phyloP scores from a whole-genome alignment of 2,888 invertebrate species.

The Scaptomyza caliginosa region DNA sequence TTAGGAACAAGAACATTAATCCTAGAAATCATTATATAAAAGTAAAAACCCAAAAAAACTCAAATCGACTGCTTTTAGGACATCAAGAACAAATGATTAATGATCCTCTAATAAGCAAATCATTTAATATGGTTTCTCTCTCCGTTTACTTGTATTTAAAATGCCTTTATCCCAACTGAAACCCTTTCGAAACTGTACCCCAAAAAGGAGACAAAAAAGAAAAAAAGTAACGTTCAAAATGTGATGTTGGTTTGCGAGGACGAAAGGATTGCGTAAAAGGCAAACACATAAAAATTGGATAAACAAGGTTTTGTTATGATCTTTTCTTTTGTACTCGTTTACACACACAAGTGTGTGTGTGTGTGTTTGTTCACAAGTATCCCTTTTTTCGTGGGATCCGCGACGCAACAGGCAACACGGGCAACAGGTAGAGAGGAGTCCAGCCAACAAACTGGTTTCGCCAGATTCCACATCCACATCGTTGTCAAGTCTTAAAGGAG shows the following conservation, averaged over 20 bases:
- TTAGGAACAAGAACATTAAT: conserved; percentile 28
- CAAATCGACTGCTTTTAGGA: not conserved
- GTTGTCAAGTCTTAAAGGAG: conserved; percentile 47
- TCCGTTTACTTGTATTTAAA: conserved; percentile 8
- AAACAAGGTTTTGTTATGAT: conserved; percentile 60
- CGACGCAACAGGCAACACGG: conserved; percentile 42
- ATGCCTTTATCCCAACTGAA: conserved; percentile 7
- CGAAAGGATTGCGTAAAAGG: conserved; percentile 72
- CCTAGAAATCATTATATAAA: too few relatives aligned
- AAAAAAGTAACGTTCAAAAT: conserved; percentile 47
- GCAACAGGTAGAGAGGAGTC: conserved; percentile 73
- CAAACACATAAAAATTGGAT: conserved; percentile 49
- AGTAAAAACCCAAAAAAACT: too few relatives aligned
- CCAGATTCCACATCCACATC: conserved; percentile 57
- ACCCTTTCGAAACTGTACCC: conserved; percentile 63
- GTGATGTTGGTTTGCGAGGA: conserved; percentile 62
- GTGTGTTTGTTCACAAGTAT: conserved; percentile 51
- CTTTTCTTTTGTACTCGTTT: not conserved
- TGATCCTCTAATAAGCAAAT: conserved; percentile 9
- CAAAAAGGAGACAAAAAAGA: conserved; percentile 12
- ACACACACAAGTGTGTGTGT: conserved; percentile 10
- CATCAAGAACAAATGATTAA: not conserved
- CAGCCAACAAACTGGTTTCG: conserved; percentile 61
- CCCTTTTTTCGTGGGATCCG: conserved; percentile 76
- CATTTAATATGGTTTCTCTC: not conserved